Evolutionary conservation across 2,113 vertebrate genomes (phyloP).

Genomic region (Brachyhypopomus occidentalis): DNA sequence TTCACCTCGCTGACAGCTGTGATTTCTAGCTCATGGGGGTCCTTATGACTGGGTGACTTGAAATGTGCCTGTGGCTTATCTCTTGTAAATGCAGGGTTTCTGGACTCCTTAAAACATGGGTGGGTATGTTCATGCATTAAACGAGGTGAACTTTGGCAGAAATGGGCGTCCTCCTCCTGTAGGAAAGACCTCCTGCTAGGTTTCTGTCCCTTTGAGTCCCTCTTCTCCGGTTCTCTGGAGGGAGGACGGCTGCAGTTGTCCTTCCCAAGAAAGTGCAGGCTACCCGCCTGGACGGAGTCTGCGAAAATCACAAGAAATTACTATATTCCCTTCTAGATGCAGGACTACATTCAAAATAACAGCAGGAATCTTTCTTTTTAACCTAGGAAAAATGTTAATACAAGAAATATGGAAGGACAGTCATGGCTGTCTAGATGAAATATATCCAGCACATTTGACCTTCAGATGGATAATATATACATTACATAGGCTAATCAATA

Average conservation of each 20-base stretch:
- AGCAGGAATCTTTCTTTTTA: no score
- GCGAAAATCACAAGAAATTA: constrained; percentile 12
- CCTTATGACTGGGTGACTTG: constrained; percentile 83
- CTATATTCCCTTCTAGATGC: neutral
- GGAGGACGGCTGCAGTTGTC: constrained; percentile 16
- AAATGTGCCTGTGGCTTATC: constrained; percentile 83
- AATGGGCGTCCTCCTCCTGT: constrained; percentile 51
- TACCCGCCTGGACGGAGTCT: constrained; percentile 25
- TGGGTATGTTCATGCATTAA: constrained; percentile 18
- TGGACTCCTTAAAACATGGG: neutral
- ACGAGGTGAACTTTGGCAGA: neutral
- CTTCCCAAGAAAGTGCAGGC: constrained; percentile 17
- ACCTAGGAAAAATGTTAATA: no score
- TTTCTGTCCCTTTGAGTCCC: constrained; percentile 8
- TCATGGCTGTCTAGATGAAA: no score
- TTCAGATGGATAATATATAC: no score
- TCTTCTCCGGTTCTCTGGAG: constrained; percentile 33
- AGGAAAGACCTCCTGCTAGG: constrained; percentile 48
- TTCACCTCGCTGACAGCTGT: constrained; percentile 78
- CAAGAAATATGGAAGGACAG: no score
- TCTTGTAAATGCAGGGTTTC: constrained; percentile 52
- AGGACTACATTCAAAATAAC: no score
- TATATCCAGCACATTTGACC: no score
- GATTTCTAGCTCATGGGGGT: constrained; percentile 76
- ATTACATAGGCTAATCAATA: no score